Conservation (phyloP, 1,140 invertebrate species). For the Procambarus clarkii region DNA sequence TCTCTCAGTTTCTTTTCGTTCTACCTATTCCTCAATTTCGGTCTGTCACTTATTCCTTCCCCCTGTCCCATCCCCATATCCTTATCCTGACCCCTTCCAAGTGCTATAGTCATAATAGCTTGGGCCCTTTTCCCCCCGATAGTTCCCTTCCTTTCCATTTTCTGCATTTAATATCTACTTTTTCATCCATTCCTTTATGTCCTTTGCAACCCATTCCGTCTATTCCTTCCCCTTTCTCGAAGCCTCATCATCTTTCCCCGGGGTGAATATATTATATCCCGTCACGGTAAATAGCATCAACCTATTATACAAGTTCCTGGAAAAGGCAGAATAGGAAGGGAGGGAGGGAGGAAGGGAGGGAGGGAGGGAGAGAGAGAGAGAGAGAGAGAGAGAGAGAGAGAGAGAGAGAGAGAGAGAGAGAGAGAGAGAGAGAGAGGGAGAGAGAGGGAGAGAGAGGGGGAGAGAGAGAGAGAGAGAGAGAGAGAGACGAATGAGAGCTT, state of each 20-base stretch:
- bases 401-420: background rate
- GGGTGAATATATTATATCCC: too few relatives aligned
- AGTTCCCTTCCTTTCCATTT: background rate
- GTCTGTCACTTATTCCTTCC: conserved; percentile 22
- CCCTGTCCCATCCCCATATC: too few relatives aligned
- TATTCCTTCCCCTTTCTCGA: too few relatives aligned
- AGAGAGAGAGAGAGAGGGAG: background rate
- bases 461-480: conserved; percentile 4
- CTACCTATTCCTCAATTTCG: conserved; percentile 20
- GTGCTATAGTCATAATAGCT: too few relatives aligned
- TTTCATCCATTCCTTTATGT: too few relatives aligned
- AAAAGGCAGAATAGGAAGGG: background rate
- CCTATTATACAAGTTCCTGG: too few relatives aligned
- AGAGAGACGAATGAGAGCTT: background rate
- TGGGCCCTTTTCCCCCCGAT: too few relatives aligned
- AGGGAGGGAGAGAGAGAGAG: background rate
- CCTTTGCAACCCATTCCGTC: too few relatives aligned
- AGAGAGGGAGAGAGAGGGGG: background rate
- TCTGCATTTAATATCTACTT: background rate
- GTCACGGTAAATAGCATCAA: too few relatives aligned
- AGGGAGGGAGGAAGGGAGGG: background rate
- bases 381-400: background rate
- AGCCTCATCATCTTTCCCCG: too few relatives aligned
- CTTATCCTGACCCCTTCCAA: too few relatives aligned
- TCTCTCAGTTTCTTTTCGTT: too few relatives aligned